A percentile compares a stretch with the other conserved stretches of the same genome.
phyloP scores from a whole-genome alignment of 1,140 invertebrate species.

The Halyomorpha halys region DNA sequence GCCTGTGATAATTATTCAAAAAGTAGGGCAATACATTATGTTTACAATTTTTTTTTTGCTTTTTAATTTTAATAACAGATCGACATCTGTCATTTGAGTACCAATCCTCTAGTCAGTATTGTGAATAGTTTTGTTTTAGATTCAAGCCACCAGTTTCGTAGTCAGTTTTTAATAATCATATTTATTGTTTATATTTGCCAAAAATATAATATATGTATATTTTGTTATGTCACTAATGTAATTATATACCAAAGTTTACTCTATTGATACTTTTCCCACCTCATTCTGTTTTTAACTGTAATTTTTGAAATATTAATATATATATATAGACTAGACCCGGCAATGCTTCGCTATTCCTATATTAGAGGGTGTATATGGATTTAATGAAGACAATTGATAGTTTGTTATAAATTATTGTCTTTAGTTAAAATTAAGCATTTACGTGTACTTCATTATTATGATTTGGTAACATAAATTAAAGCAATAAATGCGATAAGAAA shows the following conservation, averaged over 20 bases:
- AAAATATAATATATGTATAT: constrained; percentile 9
- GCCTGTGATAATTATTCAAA: constrained; percentile 2
- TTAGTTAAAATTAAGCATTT: too few relatives aligned
- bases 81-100: constrained; percentile 7
- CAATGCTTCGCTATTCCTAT: too few relatives aligned
- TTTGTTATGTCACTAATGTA: constrained; percentile 9
- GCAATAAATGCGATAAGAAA: too few relatives aligned
- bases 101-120: constrained; percentile 14
- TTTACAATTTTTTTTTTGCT: not conserved
- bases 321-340: too few relatives aligned
- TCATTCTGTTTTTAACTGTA: too few relatives aligned
- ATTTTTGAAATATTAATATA: too few relatives aligned
- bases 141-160: constrained; percentile 9
- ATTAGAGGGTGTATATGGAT: too few relatives aligned
- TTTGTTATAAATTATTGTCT: too few relatives aligned
- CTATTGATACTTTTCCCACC: too few relatives aligned
- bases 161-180: constrained; percentile 6
- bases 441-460: too few relatives aligned
- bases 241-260: constrained; percentile 13
- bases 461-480: too few relatives aligned
- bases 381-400: too few relatives aligned
- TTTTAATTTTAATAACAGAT: not conserved
- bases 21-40: not conserved
- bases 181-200: constrained; percentile 16
- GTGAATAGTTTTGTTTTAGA: constrained; percentile 3